Percentiles rank a stretch among this genome's conserved stretches.
Evolutionary conservation across 1,140 invertebrate genomes (phyloP).

Genomic region (Aphelinus certus): DNA sequence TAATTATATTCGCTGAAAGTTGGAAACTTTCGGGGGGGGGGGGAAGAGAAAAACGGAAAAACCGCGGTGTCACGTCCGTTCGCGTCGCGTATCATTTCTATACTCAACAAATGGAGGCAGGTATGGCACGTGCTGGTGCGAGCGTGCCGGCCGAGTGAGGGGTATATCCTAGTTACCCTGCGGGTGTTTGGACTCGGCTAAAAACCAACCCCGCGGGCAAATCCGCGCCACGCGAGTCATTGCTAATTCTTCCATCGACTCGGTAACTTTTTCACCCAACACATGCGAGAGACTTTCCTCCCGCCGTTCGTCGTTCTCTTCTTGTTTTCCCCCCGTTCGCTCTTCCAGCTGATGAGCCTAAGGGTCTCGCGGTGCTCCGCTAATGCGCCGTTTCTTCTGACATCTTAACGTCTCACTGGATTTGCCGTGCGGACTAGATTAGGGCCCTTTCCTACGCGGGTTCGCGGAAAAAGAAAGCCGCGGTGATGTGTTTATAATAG

Average conservation of each 20-base stretch:
- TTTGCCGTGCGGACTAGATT: too few species aligned
- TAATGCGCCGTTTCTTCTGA: slow-evolving; percentile 5
- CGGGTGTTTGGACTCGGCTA: slow-evolving; percentile 44
- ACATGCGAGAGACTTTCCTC: slow-evolving; percentile 7
- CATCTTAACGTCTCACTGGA: too few species aligned
- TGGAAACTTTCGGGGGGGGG: too few species aligned
- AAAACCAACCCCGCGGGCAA: slow-evolving; percentile 19
- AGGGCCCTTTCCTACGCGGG: too few species aligned
- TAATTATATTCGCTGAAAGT: too few species aligned
- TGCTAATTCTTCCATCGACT: slow-evolving; percentile 30
- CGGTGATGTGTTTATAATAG: too few species aligned
- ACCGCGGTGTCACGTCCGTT: too few species aligned
- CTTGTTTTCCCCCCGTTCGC: slow-evolving; percentile 18
- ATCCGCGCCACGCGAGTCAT: slow-evolving; percentile 13
- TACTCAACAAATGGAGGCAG: too few species aligned
- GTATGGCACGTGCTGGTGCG: too few species aligned
- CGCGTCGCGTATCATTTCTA: too few species aligned
- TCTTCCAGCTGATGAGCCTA: slow-evolving; percentile 25
- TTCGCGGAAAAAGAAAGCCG: too few species aligned
- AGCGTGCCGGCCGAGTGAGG: neutral
- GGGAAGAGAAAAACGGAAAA: too few species aligned
- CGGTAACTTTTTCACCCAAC: slow-evolving; percentile 29
- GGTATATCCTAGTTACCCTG: slow-evolving; percentile 54
- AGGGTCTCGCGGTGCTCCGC: neutral
- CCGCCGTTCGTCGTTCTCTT: slow-evolving; percentile 20